Conservation (phyloP, 2,113 vertebrate species). For the Syrrhaptes paradoxus region DNA sequence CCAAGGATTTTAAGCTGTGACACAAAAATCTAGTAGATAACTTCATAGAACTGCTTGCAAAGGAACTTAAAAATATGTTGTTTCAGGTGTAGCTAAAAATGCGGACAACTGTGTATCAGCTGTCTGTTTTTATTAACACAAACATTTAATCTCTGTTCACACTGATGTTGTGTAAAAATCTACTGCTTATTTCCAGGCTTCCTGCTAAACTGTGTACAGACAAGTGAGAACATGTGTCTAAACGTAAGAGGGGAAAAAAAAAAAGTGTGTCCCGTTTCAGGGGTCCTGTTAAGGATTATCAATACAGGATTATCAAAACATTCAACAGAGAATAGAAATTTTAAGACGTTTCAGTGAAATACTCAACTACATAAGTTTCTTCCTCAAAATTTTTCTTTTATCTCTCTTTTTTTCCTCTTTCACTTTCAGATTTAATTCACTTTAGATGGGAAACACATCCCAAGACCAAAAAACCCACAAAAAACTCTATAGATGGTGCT, state of each 20-base stretch:
- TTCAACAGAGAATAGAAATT: background rate
- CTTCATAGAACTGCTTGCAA: background rate
- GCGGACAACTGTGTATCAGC: background rate
- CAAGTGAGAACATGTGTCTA: background rate
- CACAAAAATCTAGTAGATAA: background rate
- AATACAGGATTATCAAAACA: background rate
- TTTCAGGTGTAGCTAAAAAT: background rate
- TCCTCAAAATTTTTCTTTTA: background rate
- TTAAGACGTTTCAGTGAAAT: background rate
- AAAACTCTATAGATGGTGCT: rapidly evolving
- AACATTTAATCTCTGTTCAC: background rate
- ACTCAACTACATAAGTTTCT: background rate
- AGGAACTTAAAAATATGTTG: background rate
- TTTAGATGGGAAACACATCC: background rate
- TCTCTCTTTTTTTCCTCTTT: background rate
- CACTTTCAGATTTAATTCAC: background rate
- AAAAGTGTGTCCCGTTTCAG: background rate
- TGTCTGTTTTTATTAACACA: background rate
- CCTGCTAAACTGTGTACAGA: background rate
- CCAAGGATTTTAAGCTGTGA: background rate
- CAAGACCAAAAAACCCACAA: rapidly evolving
- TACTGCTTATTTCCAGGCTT: background rate
- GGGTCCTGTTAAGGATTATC: background rate
- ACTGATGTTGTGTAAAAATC: background rate
- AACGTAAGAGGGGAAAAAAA: background rate